Conservation (phyloP, 2,797 vertebrate species). For the Danio tinwini region DNA sequence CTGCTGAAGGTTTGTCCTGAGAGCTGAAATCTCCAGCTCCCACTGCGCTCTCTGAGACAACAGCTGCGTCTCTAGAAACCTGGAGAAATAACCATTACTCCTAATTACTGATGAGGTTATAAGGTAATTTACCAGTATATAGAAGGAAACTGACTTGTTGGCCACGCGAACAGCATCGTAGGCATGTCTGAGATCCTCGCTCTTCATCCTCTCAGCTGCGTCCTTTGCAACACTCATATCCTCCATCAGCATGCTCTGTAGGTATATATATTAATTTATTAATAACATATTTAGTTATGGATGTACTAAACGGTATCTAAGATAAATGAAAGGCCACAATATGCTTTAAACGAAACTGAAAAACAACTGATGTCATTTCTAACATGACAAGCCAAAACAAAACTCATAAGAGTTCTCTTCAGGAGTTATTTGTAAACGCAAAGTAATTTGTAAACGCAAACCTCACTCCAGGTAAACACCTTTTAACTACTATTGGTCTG, state of each 20-base stretch:
- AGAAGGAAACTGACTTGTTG: constrained; percentile 77
- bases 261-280: constrained; percentile 5
- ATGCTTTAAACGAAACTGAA: too few species aligned
- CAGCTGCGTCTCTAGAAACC: constrained; percentile 80
- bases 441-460: too few species aligned
- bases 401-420: too few species aligned
- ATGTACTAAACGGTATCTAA: not conserved
- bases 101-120: not conserved
- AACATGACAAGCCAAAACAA: too few species aligned
- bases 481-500: too few species aligned
- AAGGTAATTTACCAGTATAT: not conserved
- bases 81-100: constrained; percentile 43
- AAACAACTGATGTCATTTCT: too few species aligned
- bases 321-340: constrained; percentile 16
- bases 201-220: constrained; percentile 67
- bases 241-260: constrained; percentile 73
- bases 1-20: constrained; percentile 66
- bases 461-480: too few species aligned
- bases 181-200: constrained; percentile 76
- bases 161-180: constrained; percentile 80
- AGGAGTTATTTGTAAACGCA: too few species aligned
- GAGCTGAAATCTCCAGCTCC: constrained; percentile 69
- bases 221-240: constrained; percentile 76
- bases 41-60: constrained; percentile 67
- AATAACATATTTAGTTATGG: not conserved